Evolutionary conservation across 2,888 invertebrate genomes (phyloP), one percentile per base, ranked within the genome.

Genomic region (Tenthredo notha): DNA sequence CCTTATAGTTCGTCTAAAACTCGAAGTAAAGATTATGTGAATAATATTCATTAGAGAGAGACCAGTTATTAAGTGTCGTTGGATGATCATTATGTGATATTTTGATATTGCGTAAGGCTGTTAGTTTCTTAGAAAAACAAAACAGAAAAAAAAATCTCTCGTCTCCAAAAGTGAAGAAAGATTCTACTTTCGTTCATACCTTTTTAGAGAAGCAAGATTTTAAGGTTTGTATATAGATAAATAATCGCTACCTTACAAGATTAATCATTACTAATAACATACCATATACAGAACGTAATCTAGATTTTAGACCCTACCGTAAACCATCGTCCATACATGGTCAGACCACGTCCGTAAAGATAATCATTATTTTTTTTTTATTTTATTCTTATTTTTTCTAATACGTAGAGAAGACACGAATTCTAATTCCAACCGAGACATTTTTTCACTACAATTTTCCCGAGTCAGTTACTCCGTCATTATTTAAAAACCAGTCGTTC

Each of bases 61-160:
- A 21, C 18, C 47, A 37, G 72, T 77, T 84, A 84, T 84, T 84
- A 75, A 84, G 84, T 84, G 84, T 84, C 84, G 58, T 77, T 75
- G 75, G 84, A 67, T 67, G 83, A 21, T 43, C 58, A 58, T 84
- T 84, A 77, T 84, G 75, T 77, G 75, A 84, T 75, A 61, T 84
- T 84, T 77, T 47, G 3, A 47, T 18, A 29, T 77, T 77, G 18
- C 50, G 77, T 29, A 50, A 77, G 43, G 21, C 74, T n/a, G 74
- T 40, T 61, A n/a, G 10, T 74, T 40, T 21, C 72, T 43, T 15
- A 25, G 74, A 47, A 74, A 29, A 29, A 29, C n/a, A n/a, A n/a
- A n/a, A n/a, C n/a, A 29, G 2, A 29, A 29, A 29, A 29, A 37
- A 37, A 0, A 43, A 12, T 74, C 29, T 47, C 77, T 7, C 6